phyloP scores from a whole-genome alignment of 2,888 invertebrate species.

The Sylvicola fuscatus region DNA sequence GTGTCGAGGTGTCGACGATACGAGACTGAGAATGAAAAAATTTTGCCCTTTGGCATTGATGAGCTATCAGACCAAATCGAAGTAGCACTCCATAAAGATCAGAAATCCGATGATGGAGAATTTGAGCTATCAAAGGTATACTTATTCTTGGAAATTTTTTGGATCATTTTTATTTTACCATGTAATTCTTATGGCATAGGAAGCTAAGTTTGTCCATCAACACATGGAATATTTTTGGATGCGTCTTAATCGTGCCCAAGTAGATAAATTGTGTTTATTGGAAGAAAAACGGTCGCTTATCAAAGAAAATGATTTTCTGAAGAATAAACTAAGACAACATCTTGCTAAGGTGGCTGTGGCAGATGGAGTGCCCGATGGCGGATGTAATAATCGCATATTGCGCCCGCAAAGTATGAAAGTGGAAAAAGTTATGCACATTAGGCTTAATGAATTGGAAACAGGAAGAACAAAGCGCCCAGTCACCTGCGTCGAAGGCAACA shows the following conservation, averaged over 20 bases:
- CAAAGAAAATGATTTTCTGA: conserved; percentile 41
- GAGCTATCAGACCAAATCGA: too few species aligned
- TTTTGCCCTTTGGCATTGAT: conserved; percentile 16
- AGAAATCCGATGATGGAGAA: not conserved
- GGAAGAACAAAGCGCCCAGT: conserved; percentile 22
- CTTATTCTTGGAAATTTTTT: not conserved
- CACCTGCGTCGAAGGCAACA: conserved; percentile 35
- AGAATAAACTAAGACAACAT: conserved; percentile 36
- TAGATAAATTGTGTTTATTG: conserved; percentile 30
- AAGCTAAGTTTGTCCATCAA: too few species aligned
- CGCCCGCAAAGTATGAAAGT: conserved; percentile 24
- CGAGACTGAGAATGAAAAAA: conserved; percentile 38
- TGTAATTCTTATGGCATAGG: too few species aligned
- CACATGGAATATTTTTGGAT: conserved; percentile 28
- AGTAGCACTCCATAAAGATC: too few species aligned
- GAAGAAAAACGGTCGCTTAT: conserved; percentile 22
- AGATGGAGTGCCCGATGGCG: conserved; percentile 11
- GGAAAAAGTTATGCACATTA: conserved; percentile 17
- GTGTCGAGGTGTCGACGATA: conserved; percentile 42
- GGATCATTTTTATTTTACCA: not conserved
- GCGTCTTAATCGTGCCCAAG: conserved; percentile 32
- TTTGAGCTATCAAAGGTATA: not conserved
- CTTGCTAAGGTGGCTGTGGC: conserved; percentile 34
- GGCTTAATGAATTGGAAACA: not conserved
- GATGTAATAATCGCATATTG: not conserved